A percentile compares a stretch with the other conserved stretches of the same genome.
phyloP scores from a whole-genome alignment of 2,888 invertebrate species.

The Noctua pronuba region DNA sequence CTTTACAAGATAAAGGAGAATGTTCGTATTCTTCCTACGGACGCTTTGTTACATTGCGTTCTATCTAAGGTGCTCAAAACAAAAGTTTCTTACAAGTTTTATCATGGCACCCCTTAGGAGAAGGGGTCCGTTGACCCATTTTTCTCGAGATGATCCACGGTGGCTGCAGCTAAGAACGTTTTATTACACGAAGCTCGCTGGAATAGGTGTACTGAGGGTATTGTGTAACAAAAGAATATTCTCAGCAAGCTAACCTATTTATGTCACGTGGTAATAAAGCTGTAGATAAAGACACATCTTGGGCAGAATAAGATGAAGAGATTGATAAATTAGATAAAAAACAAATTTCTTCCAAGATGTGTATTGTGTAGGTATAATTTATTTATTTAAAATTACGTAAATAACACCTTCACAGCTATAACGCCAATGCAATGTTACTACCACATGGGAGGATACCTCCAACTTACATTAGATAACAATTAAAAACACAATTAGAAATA shows the following conservation, averaged over 20 bases:
- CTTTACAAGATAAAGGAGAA: constrained; percentile 19
- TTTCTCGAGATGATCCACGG: constrained; percentile 84
- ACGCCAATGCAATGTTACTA: no score
- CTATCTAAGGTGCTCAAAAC: constrained; percentile 87
- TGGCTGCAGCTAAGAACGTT: constrained; percentile 59
- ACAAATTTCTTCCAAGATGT: background rate
- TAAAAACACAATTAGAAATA: no score
- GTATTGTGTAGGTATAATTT: no score
- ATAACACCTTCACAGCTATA: no score
- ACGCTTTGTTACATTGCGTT: constrained; percentile 71
- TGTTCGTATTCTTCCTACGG: constrained; percentile 55
- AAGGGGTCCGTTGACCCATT: constrained; percentile 88
- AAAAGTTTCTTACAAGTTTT: constrained; percentile 88
- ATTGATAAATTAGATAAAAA: background rate
- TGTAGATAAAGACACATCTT: background rate
- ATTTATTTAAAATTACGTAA: no score
- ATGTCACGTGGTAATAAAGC: background rate
- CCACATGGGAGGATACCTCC: no score
- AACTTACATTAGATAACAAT: no score
- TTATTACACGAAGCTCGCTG: constrained; percentile 59
- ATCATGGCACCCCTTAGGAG: constrained; percentile 82
- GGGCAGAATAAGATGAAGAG: background rate
- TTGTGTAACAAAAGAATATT: constrained; percentile 1
- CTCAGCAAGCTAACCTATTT: background rate
- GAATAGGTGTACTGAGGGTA: background rate